Conservation (phyloP, 2,797 vertebrate species). For the Chrosomus eos region DNA sequence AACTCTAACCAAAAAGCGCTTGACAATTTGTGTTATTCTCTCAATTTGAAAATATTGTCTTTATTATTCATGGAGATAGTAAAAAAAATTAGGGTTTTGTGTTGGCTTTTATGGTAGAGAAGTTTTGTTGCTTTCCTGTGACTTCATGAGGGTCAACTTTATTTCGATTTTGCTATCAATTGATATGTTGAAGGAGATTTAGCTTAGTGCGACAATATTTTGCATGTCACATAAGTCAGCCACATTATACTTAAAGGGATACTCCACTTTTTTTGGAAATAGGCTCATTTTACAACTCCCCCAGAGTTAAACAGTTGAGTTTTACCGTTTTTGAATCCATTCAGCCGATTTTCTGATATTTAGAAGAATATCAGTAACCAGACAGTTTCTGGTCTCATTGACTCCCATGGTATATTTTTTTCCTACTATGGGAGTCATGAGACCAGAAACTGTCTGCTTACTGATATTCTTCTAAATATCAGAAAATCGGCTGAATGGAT, state of each 20-base stretch:
- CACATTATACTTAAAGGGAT: neutral
- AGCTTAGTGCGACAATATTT: neutral
- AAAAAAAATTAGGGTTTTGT: neutral
- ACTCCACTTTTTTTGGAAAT: too few species aligned
- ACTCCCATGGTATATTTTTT: too few species aligned
- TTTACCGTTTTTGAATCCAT: too few species aligned
- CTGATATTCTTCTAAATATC: too few species aligned
- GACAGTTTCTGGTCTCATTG: too few species aligned
- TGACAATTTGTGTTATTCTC: neutral
- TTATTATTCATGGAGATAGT: neutral
- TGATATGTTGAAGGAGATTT: neutral
- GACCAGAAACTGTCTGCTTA: too few species aligned
- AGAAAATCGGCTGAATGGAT: too few species aligned
- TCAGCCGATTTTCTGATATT: too few species aligned
- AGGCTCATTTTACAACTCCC: too few species aligned
- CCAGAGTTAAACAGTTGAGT: too few species aligned
- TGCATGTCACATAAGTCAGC: neutral
- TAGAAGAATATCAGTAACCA: too few species aligned
- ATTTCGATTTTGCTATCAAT: neutral
- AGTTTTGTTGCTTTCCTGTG: neutral
- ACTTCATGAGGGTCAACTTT: neutral
- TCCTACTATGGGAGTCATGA: too few species aligned
- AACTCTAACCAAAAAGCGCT: constrained; percentile 49
- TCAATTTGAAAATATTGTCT: constrained; percentile 10
- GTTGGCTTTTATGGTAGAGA: neutral